phyloP scores from a whole-genome alignment of 2,888 invertebrate species.

The Aphodius granarius region DNA sequence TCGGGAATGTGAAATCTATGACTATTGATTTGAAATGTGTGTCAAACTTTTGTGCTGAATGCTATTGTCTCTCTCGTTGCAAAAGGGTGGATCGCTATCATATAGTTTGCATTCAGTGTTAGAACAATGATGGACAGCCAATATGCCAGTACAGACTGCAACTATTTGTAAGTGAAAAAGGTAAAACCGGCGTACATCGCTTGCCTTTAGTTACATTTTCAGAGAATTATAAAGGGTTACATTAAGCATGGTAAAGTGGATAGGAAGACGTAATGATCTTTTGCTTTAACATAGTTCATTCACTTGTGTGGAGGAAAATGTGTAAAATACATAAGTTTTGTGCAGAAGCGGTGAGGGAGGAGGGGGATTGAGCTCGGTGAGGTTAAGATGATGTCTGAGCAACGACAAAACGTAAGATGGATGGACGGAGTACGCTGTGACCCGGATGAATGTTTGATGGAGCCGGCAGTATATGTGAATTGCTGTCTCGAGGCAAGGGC shows the following conservation, averaged over 20 bases:
- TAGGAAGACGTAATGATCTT: constrained; percentile 4
- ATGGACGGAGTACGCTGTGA: constrained; percentile 46
- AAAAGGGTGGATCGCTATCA: background rate
- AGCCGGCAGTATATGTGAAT: constrained; percentile 45
- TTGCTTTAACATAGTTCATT: constrained; percentile 9
- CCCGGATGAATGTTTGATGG: constrained; percentile 51
- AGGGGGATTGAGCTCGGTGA: constrained; percentile 12
- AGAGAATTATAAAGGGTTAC: too few species aligned
- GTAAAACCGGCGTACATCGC: background rate
- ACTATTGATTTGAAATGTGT: too few species aligned
- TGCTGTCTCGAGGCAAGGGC: constrained; percentile 44
- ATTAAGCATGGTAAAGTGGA: background rate
- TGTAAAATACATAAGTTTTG: constrained; percentile 14
- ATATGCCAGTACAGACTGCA: background rate
- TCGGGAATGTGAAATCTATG: too few species aligned
- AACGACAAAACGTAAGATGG: constrained; percentile 47
- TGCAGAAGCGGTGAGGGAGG: background rate
- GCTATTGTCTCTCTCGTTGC: background rate
- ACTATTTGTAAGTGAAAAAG: background rate
- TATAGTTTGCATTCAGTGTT: background rate
- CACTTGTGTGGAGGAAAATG: background rate
- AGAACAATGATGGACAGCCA: background rate
- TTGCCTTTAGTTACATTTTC: background rate
- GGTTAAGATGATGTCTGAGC: constrained; percentile 34
- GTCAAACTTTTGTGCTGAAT: background rate